phyloP scores from a whole-genome alignment of 53 echinoderm and acorn worm genomes.

The Echinometra lucunter region DNA sequence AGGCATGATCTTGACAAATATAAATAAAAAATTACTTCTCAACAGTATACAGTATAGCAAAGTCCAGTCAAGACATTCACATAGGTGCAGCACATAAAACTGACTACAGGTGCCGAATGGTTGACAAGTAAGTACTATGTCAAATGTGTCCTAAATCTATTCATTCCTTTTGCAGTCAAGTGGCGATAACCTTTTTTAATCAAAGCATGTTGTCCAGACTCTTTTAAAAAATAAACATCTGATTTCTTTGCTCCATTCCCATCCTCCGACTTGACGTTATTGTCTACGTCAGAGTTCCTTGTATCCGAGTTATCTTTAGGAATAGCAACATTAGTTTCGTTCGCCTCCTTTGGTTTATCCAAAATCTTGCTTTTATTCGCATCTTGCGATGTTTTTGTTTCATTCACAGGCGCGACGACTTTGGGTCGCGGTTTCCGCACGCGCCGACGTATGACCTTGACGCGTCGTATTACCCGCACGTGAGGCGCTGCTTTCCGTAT shows the following conservation, averaged over 20 bases:
- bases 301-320: not conserved
- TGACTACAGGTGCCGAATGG: not conserved
- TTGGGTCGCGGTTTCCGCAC: slow-evolving; percentile 51
- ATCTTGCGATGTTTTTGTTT: not conserved
- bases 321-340: not conserved
- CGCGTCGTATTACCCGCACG: slow-evolving; percentile 50
- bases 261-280: not conserved
- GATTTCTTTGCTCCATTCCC: not conserved
- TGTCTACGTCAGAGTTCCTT: not conserved
- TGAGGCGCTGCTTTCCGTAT: slow-evolving; percentile 62
- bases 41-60: not conserved
- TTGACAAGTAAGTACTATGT: not conserved
- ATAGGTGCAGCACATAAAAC: not conserved
- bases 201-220: not conserved
- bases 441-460: slow-evolving; percentile 62
- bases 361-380: not conserved
- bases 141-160: not conserved
- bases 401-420: not conserved
- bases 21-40: not conserved
- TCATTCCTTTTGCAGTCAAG: not conserved
- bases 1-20: not conserved
- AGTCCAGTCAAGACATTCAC: not conserved
- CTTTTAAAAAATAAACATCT: not conserved
- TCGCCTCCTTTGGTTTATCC: not conserved
- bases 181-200: not conserved